Conservation (phyloP, 2,888 invertebrate species). For the Melitaea athalia region DNA sequence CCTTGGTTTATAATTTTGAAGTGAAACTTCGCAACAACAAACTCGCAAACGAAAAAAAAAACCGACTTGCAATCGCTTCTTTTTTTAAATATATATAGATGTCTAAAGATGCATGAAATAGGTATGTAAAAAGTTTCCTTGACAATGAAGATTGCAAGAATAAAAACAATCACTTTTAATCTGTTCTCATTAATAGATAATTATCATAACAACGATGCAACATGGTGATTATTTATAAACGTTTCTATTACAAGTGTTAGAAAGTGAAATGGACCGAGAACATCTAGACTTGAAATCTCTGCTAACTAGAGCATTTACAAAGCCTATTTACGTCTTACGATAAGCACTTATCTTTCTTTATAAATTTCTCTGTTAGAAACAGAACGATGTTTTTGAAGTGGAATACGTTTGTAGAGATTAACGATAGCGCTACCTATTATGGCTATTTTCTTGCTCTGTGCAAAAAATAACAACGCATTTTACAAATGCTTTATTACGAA, state of each 20-base stretch:
- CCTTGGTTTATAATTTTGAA: too few relatives aligned
- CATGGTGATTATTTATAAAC: constrained; percentile 20
- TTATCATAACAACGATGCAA: constrained; percentile 1
- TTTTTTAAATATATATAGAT: too few relatives aligned
- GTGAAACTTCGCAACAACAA: too few relatives aligned
- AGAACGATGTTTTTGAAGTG: constrained; percentile 18
- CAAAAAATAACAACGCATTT: neutral
- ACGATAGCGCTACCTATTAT: constrained; percentile 9
- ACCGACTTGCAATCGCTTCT: too few relatives aligned
- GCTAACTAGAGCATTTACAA: constrained; percentile 38
- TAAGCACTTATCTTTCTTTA: constrained; percentile 38
- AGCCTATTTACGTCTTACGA: constrained; percentile 36
- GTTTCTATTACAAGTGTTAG: constrained; percentile 32
- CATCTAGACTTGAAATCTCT: constrained; percentile 39
- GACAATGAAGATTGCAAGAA: neutral
- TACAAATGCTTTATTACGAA: too few relatives aligned
- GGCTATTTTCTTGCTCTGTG: neutral
- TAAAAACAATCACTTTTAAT: neutral
- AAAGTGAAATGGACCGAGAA: constrained; percentile 40
- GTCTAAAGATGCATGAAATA: too few relatives aligned
- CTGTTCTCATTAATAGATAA: constrained; percentile 5
- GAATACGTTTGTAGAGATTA: constrained; percentile 19
- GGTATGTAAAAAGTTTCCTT: neutral
- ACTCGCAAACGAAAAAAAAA: too few relatives aligned
- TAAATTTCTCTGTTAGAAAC: constrained; percentile 23